Conservation (phyloP, 2,113 vertebrate species). For the Corythoichthys intestinalis region DNA sequence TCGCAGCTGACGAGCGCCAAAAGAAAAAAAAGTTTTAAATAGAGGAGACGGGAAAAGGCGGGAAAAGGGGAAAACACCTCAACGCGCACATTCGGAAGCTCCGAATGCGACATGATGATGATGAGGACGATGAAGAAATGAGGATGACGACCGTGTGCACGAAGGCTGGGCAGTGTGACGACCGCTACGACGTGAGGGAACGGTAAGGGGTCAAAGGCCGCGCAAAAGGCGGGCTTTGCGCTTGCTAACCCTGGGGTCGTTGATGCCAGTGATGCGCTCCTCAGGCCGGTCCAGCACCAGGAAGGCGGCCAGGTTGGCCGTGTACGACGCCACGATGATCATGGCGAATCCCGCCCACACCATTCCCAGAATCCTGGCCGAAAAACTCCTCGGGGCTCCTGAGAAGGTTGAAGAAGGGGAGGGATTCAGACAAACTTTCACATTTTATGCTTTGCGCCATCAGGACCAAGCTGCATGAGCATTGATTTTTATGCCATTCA, state of each 20-base stretch:
- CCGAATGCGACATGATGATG: neutral
- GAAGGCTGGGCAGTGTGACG: neutral
- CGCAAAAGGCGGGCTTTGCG: neutral
- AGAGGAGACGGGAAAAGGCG: too few species aligned
- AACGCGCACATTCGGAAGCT: neutral
- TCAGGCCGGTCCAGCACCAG: slow-evolving; percentile 94
- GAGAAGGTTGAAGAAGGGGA: neutral
- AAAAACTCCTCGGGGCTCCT: slow-evolving; percentile 93
- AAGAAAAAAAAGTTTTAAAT: neutral
- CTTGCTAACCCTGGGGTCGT: slow-evolving; percentile 83
- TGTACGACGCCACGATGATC: slow-evolving; percentile 97
- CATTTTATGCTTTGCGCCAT: too few species aligned
- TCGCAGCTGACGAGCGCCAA: slow-evolving; percentile 76
- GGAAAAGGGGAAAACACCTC: neutral
- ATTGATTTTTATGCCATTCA: too few species aligned
- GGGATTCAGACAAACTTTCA: neutral
- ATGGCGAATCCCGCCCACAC: slow-evolving; percentile 97
- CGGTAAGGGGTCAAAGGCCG: neutral
- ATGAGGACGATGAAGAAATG: neutral
- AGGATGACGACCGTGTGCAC: neutral
- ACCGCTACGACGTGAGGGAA: neutral
- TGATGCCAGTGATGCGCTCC: slow-evolving; percentile 96
- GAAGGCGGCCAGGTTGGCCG: slow-evolving; percentile 97
- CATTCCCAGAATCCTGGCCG: slow-evolving; percentile 93
- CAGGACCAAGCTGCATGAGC: too few species aligned